phyloP scores from a whole-genome alignment of 2,888 invertebrate genomes.

The Melangyna quadrimaculata region DNA sequence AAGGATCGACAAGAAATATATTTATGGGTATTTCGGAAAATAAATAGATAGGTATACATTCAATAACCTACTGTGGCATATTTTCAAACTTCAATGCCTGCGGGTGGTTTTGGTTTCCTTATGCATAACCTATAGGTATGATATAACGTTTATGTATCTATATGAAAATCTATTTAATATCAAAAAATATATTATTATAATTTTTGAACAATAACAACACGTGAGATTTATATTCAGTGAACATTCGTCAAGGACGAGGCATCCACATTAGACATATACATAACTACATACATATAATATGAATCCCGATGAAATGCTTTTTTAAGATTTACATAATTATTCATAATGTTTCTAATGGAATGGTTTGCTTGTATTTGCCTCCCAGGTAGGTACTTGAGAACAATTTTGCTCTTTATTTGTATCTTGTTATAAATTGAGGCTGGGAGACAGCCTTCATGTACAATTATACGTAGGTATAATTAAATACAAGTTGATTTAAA shows the following conservation, averaged over 20 bases:
- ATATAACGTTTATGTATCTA: no score
- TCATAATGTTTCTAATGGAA: slow-evolving; percentile 37
- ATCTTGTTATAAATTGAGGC: neutral
- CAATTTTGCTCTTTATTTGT: neutral
- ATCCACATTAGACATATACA: slow-evolving; percentile 11
- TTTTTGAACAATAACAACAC: slow-evolving; percentile 39
- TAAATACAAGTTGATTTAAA: neutral
- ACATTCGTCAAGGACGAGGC: slow-evolving; percentile 36
- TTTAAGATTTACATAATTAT: slow-evolving; percentile 50
- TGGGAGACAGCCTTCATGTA: neutral
- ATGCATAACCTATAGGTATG: neutral
- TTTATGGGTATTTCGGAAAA: slow-evolving; percentile 48
- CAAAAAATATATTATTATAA: slow-evolving; percentile 21
- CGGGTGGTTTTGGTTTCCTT: neutral
- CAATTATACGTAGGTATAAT: neutral
- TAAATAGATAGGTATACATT: slow-evolving; percentile 6
- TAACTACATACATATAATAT: neutral
- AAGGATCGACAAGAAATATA: slow-evolving; percentile 62
- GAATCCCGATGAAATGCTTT: neutral
- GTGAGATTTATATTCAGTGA: slow-evolving; percentile 42
- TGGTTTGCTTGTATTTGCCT: neutral
- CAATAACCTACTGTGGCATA: neutral
- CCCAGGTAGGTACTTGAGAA: neutral
- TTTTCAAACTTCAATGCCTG: slow-evolving; percentile 1
- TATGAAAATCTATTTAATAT: slow-evolving; percentile 4